These are phyloP conservation scores for Actenoides lindsayi DNA, from an alignment of 2,113 vertebrate species.

Conservation along the genomic window DNA sequence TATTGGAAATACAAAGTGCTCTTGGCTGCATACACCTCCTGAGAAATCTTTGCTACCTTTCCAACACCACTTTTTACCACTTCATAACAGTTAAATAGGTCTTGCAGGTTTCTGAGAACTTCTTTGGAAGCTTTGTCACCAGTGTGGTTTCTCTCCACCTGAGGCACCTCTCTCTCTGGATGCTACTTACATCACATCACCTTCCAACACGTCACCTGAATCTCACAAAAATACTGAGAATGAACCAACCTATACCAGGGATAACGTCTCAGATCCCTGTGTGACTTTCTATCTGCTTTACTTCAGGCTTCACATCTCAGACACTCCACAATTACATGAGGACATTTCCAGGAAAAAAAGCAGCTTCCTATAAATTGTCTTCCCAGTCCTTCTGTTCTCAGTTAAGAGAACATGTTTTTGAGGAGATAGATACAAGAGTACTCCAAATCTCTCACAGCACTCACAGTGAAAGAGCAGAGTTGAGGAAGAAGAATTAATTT, in stretches of 20 bases:
- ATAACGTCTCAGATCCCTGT: not conserved
- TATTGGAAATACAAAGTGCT: not conserved
- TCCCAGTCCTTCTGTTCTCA: not conserved
- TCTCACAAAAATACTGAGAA: not conserved
- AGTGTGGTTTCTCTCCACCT: not conserved
- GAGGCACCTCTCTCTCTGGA: not conserved
- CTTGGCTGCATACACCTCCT: fast-evolving
- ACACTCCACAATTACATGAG: not conserved
- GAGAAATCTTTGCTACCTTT: not conserved
- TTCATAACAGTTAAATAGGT: not conserved
- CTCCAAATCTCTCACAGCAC: not conserved
- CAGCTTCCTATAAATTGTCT: not conserved
- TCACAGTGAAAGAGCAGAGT: not conserved
- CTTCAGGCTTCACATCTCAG: not conserved
- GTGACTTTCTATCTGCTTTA: not conserved
- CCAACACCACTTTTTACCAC: not conserved
- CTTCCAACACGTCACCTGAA: not conserved
- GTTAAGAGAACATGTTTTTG: not conserved
- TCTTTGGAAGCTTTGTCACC: not conserved
- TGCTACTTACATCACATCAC: not conserved
- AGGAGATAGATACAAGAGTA: not conserved
- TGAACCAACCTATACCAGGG: not conserved
- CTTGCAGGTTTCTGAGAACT: not conserved
- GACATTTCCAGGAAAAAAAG: not conserved
- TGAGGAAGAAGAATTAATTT: not conserved